Evolutionary conservation across 2,888 invertebrate genomes (phyloP), one percentile per base, ranked within the genome.

Genomic region (Trichopria drosophilae): DNA sequence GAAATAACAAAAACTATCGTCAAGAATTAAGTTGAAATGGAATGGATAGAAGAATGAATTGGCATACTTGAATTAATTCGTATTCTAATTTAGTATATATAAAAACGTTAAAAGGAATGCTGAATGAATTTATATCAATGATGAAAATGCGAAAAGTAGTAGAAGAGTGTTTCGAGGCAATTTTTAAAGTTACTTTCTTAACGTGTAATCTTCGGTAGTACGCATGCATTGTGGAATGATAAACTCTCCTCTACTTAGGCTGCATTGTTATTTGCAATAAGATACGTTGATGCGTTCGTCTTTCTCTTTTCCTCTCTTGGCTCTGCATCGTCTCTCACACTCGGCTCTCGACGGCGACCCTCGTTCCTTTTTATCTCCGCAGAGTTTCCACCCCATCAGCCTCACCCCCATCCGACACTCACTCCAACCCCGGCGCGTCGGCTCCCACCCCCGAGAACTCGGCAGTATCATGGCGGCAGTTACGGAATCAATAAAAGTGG

Each of bases 401-500:
- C 72, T 73, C 75, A 69, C 68, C 69, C 72, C 46, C 55, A 46
- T 56, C 54, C 59, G 52, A 31, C 48, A 40, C 58, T 42, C 23
- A 12, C 43, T 23, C 45, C 20, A 49, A 26, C 55, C 35, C 51
- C 26, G 45, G 19, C 40, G 39, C 55, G 12, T 23, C 34, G 22
- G 42, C 28, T 40, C 50, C 60, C 55, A 52, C 62, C 63, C 61
- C 65, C 57, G 58, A 55, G 57, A 31, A 44, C 23, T 18, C 23
- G 26, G 19, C 41, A 73, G 71, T 65, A 62, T 73, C 73, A 75
- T 75, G 75, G 75, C 75, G 74, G 75, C 74, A 74, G 73, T 75
- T 75, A 75, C 75, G 73, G 73, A 75, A 75, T 75, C 75, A 75
- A 75, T 75, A 75, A 75, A 75, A 75, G 73, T 75, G 73, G 75